A percentile compares a stretch with the other conserved stretches of the same genome.
Evolutionary conservation across 2,888 invertebrate genomes (phyloP).

Genomic region (Drosophila vallismaia): DNA sequence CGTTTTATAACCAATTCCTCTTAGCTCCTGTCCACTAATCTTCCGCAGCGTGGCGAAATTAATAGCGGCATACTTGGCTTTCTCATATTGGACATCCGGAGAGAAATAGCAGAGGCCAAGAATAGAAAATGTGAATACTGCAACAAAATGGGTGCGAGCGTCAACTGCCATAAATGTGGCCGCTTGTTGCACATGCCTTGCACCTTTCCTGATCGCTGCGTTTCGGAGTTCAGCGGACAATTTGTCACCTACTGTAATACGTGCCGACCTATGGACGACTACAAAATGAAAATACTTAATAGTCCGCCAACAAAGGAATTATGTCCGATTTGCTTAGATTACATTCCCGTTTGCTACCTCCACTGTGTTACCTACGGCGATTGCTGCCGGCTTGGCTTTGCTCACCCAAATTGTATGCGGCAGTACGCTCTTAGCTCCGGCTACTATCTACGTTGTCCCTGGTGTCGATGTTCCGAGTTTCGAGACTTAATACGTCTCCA

Average conservation of each 20-base stretch:
- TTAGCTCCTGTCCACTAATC: slow-evolving; percentile 88
- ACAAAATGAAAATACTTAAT: slow-evolving; percentile 24
- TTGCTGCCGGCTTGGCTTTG: slow-evolving; percentile 78
- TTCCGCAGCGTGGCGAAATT: slow-evolving; percentile 89
- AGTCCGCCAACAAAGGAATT: slow-evolving; percentile 28
- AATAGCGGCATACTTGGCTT: slow-evolving; percentile 91
- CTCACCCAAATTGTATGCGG: slow-evolving; percentile 76
- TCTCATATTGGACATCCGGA: slow-evolving; percentile 87
- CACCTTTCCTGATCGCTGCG: slow-evolving; percentile 61
- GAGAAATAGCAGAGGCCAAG: slow-evolving; percentile 86
- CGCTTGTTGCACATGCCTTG: slow-evolving; percentile 75
- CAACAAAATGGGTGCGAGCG: slow-evolving; percentile 55
- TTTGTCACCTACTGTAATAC: slow-evolving; percentile 75
- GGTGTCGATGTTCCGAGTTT: slow-evolving; percentile 75
- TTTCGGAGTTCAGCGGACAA: slow-evolving; percentile 61
- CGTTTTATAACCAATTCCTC: slow-evolving; percentile 53
- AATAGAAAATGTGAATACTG: slow-evolving; percentile 73
- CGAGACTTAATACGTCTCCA: slow-evolving; percentile 71
- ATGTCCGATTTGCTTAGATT: slow-evolving; percentile 74
- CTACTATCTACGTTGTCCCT: slow-evolving; percentile 80
- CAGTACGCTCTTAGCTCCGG: slow-evolving; percentile 79
- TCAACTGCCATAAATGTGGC: slow-evolving; percentile 72
- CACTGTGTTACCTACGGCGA: slow-evolving; percentile 59
- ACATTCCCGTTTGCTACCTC: slow-evolving; percentile 43
- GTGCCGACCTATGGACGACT: slow-evolving; percentile 65